Evolutionary conservation across 2,113 vertebrate species (phyloP), one percentile per base, ranked within the genome.

Genomic region (Cebidichthys violaceus): DNA sequence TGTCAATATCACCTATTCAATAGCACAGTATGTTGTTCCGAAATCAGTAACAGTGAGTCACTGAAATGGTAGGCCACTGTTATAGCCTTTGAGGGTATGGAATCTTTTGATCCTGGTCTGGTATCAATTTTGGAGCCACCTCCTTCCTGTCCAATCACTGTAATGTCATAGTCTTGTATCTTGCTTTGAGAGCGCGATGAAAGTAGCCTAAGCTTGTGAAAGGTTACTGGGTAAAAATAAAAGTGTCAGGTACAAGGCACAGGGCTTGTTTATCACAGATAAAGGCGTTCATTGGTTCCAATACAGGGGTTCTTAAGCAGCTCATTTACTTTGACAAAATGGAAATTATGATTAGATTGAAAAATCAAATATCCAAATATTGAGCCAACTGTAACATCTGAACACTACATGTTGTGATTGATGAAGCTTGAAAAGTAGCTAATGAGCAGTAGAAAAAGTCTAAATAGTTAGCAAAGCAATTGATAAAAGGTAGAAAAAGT

Each of bases 71-170:
- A 6, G 6, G 29, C 59, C 24, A 18, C 60, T 35, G 64, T 67
- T 65, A 72, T 14, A 65, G 77, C 78, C 80, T 81, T 71, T 82
- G 61, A 85, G 71, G 75, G 84, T 75, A 70, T 73, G 74, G 54
- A 84, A 35, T 82, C 78, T 76, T 88, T 72, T 64, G 74, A 81
- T 68, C 75, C 64, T 39, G 60, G 22, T 43, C 74, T 70, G 72
- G 52, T 43, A 70, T 86, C 75, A 59, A 37, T 84, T 82, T 87
- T 24, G 0, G 54, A 69, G 37, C 41, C 73, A 61, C 75, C 82
- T 79, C 64, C 72, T 27, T 75, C 24, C 69, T 15, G 1, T 86
- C 52, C 89, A 89, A 76, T 90, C 86, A 75, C 55, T 78, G 60
- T 57, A 75, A 81, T 79, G 76, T 78, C 77, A 75, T 10, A 45